Percentiles rank a stretch among this genome's conserved stretches.
Evolutionary conservation across 2,113 vertebrate genomes (phyloP).

Genomic region (Poeciliopsis occidentalis): DNA sequence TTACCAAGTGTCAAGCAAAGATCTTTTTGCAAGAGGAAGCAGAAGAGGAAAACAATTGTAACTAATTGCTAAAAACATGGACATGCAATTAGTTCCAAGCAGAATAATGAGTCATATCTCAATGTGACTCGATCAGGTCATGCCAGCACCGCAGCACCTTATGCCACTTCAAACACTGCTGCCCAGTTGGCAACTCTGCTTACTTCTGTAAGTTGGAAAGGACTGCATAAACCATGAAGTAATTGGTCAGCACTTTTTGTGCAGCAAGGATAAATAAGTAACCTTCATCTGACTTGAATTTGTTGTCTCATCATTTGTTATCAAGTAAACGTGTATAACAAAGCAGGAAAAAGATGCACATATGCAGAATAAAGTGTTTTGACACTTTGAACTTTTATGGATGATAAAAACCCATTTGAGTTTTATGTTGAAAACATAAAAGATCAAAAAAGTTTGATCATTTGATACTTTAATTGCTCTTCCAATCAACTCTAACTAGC

Average conservation of each 20-base stretch:
- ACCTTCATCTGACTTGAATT: slow-evolving; percentile 3
- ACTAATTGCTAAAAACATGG: slow-evolving; percentile 30
- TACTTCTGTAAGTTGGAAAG: slow-evolving; percentile 11
- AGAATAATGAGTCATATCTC: slow-evolving; percentile 65
- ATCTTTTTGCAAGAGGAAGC: slow-evolving; percentile 13
- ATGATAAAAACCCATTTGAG: background rate
- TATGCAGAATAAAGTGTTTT: background rate
- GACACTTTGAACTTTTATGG: background rate
- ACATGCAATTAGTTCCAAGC: slow-evolving; percentile 45
- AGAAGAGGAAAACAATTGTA: slow-evolving; percentile 40
- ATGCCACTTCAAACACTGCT: slow-evolving; percentile 42
- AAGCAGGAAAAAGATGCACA: background rate
- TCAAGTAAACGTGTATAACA: background rate
- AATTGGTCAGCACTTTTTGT: slow-evolving; percentile 27
- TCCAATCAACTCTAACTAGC: too few species aligned
- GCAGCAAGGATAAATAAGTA: background rate
- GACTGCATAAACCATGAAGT: background rate
- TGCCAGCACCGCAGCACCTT: slow-evolving; percentile 42
- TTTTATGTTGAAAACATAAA: too few species aligned
- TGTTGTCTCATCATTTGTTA: background rate
- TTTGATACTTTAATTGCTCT: too few species aligned
- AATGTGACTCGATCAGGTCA: slow-evolving; percentile 50
- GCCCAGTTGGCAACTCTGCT: slow-evolving; percentile 27
- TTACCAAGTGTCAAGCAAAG: background rate
- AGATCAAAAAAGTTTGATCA: too few species aligned